Evolutionary conservation across 2,113 vertebrate species (phyloP), one percentile per base, ranked within the genome.

Genomic region (Myrmophylax atrothorax): DNA sequence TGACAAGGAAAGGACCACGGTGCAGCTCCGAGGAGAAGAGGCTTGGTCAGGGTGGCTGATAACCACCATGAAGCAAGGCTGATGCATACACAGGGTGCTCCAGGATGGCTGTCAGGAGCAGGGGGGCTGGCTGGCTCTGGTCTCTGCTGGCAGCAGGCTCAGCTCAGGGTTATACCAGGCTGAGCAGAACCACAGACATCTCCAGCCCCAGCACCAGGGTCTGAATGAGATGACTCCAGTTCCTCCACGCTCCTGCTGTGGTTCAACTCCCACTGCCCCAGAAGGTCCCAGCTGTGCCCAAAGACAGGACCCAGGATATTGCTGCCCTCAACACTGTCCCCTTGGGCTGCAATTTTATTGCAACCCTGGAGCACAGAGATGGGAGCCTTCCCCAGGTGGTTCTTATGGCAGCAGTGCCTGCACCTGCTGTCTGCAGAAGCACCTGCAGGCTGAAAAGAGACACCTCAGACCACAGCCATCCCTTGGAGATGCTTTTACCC

Each of bases 381-480:
- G 0, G 35, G 44, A 72, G 16, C 49, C 35, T 63, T 83, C 12
- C 28, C 49, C 46, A 40, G 15, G 0, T 0, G 24, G 55, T 35
- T n/a, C 58, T 62, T 46, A 1, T 8, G 19, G 42, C 60, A 59
- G 67, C 35, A 29, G 23, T 12, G 15, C 40, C 72, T 33, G 44
- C 23, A 60, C 35, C 35, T 40, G 9, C 37, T 14, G 2, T 5
- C 50, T 6, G 5, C 35, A 86, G 44, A 50, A 83, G 37, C 18
- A 33, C 19, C 66, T 64, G 18, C 10, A 60, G 31, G 7, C 37
- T 60, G 44, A 73, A 72, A 75, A 76, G 33, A 76, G 9, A 59
- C 18, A 31, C 7, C 3, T 52, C 33, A 35, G 13, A 33, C 44
- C 18, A 63, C 0, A 0, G 10, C 25, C 12, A 22, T 12, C 33